Evolutionary conservation across 1,140 invertebrate species (phyloP).

Genomic region (Drosophila sechellia): DNA sequence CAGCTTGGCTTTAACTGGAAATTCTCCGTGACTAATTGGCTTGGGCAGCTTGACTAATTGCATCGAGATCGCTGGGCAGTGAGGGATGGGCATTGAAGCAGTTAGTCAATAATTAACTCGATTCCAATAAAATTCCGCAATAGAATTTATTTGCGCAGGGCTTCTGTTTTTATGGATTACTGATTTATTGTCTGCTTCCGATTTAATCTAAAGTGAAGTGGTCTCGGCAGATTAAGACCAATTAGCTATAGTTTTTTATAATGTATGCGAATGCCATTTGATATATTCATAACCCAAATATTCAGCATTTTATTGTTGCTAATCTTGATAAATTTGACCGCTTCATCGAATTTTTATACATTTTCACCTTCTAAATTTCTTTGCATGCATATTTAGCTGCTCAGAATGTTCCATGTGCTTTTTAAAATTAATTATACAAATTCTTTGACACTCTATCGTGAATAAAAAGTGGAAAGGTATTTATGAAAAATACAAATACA

Average conservation of each 20-base stretch:
- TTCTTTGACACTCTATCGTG: background rate
- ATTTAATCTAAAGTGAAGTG: background rate
- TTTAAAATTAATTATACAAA: background rate
- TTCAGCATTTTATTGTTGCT: constrained; percentile 13
- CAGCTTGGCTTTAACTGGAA: constrained; percentile 24
- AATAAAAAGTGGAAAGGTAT: background rate
- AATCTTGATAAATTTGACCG: constrained; percentile 41
- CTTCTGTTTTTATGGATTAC: constrained; percentile 9
- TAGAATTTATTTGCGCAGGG: constrained; percentile 13
- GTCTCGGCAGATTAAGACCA: background rate
- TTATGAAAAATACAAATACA: no score
- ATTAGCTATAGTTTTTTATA: constrained; percentile 7
- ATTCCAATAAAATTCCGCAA: constrained; percentile 11
- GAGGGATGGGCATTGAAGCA: constrained; percentile 1
- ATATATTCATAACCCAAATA: constrained; percentile 15
- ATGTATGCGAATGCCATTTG: background rate
- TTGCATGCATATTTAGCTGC: background rate
- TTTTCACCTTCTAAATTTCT: background rate
- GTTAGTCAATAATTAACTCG: constrained; percentile 18
- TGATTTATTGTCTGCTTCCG: background rate
- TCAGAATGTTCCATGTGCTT: background rate
- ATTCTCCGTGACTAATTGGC: constrained; percentile 30
- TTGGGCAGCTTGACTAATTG: constrained; percentile 40
- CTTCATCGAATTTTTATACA: constrained; percentile 10
- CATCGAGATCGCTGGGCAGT: background rate